Conservation (phyloP, 2,888 invertebrate genomes). For the Orgyia antiqua region DNA sequence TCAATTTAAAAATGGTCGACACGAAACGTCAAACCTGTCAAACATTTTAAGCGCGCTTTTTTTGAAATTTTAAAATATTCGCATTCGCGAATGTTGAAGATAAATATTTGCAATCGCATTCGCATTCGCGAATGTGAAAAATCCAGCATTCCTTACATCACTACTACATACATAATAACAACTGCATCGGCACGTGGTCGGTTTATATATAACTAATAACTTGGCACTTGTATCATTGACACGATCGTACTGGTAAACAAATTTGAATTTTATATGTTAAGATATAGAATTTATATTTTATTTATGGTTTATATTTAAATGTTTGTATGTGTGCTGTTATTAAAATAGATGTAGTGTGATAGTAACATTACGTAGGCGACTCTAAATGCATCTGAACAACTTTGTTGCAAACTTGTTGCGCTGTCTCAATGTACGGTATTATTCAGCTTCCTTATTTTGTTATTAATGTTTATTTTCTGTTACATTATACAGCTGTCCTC, state of each 20-base stretch:
- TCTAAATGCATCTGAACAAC: slow-evolving; percentile 52
- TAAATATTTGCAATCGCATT: too few species aligned
- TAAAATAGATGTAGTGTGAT: slow-evolving; percentile 50
- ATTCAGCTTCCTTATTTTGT: slow-evolving; percentile 52
- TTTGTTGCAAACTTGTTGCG: slow-evolving; percentile 49
- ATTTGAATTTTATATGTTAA: slow-evolving; percentile 15
- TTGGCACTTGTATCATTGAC: slow-evolving; percentile 53
- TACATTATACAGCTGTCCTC: too few species aligned
- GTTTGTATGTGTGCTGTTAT: slow-evolving; percentile 31
- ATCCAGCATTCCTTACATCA: too few species aligned
- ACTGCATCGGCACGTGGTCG: slow-evolving; percentile 48
- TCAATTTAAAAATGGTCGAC: too few species aligned
- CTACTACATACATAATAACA: slow-evolving; percentile 31
- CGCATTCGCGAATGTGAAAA: too few species aligned
- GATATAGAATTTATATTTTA: slow-evolving; percentile 19
- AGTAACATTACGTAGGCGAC: slow-evolving; percentile 44
- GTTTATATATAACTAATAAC: slow-evolving; percentile 39
- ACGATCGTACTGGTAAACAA: slow-evolving; percentile 16
- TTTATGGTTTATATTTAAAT: background rate
- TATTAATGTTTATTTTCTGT: slow-evolving; percentile 40
- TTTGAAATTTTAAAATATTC: too few species aligned
- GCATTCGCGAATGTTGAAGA: too few species aligned
- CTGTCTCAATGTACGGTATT: slow-evolving; percentile 31
- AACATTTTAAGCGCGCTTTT: too few species aligned
- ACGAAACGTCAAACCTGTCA: too few species aligned